Conservation (phyloP, 2,888 invertebrate genomes). For the Thymelicus sylvestris region DNA sequence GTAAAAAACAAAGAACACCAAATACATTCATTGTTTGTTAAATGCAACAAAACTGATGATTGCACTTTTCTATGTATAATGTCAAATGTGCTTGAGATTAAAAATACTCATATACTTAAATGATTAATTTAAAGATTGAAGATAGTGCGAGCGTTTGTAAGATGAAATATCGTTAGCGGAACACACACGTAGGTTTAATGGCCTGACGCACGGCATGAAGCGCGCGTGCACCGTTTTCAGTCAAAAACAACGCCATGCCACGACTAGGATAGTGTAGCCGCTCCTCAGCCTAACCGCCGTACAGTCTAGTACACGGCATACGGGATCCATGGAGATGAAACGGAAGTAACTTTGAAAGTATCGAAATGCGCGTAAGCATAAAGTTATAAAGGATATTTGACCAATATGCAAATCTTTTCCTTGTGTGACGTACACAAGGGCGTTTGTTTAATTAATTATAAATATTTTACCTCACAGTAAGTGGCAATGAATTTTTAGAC, state of each 20-base stretch:
- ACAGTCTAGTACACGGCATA: constrained; percentile 53
- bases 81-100: too few species aligned
- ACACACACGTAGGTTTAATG: constrained; percentile 47
- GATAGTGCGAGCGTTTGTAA: background rate
- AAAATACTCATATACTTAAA: too few species aligned
- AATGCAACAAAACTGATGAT: too few species aligned
- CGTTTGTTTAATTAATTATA: too few species aligned
- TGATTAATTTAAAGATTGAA: background rate
- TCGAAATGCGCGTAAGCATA: background rate
- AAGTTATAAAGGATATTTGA: too few species aligned
- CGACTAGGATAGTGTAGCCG: constrained; percentile 75
- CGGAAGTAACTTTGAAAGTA: constrained; percentile 2
- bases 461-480: too few species aligned
- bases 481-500: too few species aligned
- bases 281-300: constrained; percentile 66
- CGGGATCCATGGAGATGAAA: constrained; percentile 54
- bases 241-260: constrained; percentile 78
- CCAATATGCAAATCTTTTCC: too few species aligned
- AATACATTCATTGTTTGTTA: too few species aligned
- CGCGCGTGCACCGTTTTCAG: constrained; percentile 82
- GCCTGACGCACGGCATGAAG: constrained; percentile 64
- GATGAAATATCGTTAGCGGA: background rate
- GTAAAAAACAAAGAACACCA: too few species aligned
- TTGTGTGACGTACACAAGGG: too few species aligned
- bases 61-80: too few species aligned